These are phyloP conservation scores for Procavia capensis DNA, from an alignment of 2,113 vertebrate species.

Conservation along the genomic window DNA sequence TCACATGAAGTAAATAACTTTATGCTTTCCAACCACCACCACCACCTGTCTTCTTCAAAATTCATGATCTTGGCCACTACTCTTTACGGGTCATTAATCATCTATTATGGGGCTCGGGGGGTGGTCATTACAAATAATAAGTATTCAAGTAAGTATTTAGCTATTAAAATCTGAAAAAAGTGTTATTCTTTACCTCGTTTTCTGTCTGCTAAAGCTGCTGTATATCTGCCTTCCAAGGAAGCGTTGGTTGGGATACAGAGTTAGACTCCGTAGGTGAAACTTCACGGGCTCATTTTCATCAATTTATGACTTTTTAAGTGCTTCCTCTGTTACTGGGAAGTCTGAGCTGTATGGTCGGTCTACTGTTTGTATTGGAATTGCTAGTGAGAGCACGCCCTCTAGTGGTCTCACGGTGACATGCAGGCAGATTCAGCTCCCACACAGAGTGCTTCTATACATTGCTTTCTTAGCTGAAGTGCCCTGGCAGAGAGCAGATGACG, in stretches of 20 bases:
- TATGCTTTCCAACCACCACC: too few relatives aligned
- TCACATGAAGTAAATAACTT: too few relatives aligned
- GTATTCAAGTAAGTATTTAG: not conserved
- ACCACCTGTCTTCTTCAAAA: not conserved
- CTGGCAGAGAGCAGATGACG: not conserved
- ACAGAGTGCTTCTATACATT: not conserved
- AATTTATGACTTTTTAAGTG: not conserved
- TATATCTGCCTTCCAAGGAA: not conserved
- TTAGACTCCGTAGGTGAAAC: not conserved
- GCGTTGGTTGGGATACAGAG: not conserved
- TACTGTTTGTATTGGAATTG: not conserved
- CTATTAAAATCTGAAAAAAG: not conserved
- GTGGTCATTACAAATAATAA: not conserved
- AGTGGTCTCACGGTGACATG: not conserved
- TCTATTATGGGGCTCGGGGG: not conserved
- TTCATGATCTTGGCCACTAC: not conserved
- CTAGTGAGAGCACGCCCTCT: conserved; percentile 4
- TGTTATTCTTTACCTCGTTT: not conserved
- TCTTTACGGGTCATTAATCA: not conserved
- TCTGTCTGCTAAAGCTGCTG: not conserved
- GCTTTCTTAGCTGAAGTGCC: not conserved
- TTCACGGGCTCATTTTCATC: not conserved
- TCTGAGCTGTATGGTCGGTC: not conserved
- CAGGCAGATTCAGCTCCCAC: not conserved
- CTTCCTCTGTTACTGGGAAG: not conserved